Conservation (phyloP, 2,797 vertebrate species). For the Scarus forsteni region DNA sequence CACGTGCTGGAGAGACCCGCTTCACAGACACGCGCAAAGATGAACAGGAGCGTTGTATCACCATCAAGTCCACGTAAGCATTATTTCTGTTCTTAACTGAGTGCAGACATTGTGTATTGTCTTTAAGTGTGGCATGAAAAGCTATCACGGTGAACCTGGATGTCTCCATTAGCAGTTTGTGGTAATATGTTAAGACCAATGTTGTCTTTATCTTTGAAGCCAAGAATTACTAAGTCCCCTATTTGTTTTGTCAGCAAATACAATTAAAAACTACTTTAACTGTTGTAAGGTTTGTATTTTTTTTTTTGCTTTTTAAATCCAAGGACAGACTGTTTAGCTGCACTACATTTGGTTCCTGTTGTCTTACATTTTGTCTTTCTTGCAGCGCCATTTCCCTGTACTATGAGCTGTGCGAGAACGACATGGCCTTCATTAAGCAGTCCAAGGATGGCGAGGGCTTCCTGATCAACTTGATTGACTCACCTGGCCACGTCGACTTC, state of each 20-base stretch:
- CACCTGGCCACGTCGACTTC: slow-evolving; percentile 96
- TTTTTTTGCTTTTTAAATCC: too few relatives aligned
- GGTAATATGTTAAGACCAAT: too few relatives aligned
- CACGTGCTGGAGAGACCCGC: slow-evolving; percentile 93
- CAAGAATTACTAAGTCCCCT: too few relatives aligned
- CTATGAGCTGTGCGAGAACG: slow-evolving; percentile 90
- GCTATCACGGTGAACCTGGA: too few relatives aligned
- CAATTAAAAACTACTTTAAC: too few relatives aligned
- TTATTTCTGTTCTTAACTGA: not conserved
- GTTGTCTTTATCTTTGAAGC: too few relatives aligned
- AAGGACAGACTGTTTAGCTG: too few relatives aligned
- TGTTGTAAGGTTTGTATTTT: too few relatives aligned
- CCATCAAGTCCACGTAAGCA: slow-evolving; percentile 97
- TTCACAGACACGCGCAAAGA: slow-evolving; percentile 97
- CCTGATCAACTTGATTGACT: slow-evolving; percentile 97
- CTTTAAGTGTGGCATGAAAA: too few relatives aligned
- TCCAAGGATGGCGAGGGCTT: slow-evolving; percentile 93
- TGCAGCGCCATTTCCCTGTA: slow-evolving; percentile 93
- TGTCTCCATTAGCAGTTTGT: too few relatives aligned
- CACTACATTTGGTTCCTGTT: too few relatives aligned
- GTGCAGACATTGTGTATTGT: not conserved
- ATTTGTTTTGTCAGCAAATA: too few relatives aligned
- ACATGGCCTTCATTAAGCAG: slow-evolving; percentile 96
- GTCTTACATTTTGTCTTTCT: not conserved
- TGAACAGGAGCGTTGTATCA: slow-evolving; percentile 97